A percentile compares a stretch with the other conserved stretches of the same genome.
phyloP scores from a whole-genome alignment of 2,888 invertebrate species.

The Seira musarum region DNA sequence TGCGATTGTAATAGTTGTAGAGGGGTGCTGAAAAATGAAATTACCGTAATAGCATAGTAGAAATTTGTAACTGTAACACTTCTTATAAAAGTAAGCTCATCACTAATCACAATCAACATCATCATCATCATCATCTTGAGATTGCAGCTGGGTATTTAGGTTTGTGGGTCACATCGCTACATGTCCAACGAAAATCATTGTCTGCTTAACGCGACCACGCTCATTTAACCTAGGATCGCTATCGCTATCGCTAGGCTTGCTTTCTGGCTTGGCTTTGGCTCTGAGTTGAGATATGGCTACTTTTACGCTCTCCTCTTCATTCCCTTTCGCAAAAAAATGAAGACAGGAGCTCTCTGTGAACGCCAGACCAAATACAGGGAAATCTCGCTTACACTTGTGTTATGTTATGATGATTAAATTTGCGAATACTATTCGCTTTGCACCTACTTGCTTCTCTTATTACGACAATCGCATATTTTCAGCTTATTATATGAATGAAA shows the following conservation, averaged over 20 bases:
- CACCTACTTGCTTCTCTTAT: no score
- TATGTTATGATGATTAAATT: no score
- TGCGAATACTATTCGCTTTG: no score
- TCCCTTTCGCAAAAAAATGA: not conserved
- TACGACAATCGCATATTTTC: no score
- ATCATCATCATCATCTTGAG: slow-evolving; percentile 59
- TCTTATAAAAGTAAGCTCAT: slow-evolving; percentile 21
- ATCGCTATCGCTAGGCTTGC: no score
- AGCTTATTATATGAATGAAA: no score
- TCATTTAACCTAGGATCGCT: slow-evolving; percentile 3
- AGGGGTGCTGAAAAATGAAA: no score
- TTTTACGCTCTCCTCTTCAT: not conserved
- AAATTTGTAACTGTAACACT: slow-evolving; percentile 37
- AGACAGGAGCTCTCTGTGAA: not conserved
- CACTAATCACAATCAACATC: slow-evolving; percentile 22
- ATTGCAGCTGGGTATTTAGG: slow-evolving; percentile 61
- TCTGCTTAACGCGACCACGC: slow-evolving; percentile 39
- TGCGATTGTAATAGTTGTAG: no score
- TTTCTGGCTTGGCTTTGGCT: no score
- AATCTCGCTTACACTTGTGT: no score
- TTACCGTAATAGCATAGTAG: not conserved
- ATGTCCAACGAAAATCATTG: slow-evolving; percentile 56
- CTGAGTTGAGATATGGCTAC: no score
- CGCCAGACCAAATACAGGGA: no score
- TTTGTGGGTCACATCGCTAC: slow-evolving; percentile 60